A percentile compares a stretch with the other conserved stretches of the same genome.
Conservation (phyloP, 1,140 invertebrate species). For the Matsumurasca onukii region DNA sequence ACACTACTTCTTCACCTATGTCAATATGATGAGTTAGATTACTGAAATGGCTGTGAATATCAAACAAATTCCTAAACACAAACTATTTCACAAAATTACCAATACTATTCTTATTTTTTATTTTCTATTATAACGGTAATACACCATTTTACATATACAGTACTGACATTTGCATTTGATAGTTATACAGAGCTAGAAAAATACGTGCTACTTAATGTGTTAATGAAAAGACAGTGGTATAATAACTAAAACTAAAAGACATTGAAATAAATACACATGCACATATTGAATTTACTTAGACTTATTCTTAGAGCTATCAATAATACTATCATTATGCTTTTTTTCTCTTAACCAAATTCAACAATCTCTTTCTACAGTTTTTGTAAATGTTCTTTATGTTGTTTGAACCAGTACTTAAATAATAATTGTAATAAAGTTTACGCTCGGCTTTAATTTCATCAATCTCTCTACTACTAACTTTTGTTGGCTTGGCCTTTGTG, state of each 20-base stretch:
- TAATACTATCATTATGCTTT: not conserved
- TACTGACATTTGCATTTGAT: too few species aligned
- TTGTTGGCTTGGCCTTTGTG: not conserved
- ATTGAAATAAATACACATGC: too few species aligned
- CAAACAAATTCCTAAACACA: not conserved
- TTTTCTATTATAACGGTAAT: not conserved
- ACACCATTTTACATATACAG: too few species aligned
- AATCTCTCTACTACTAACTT: constrained; percentile 2
- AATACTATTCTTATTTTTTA: too few species aligned
- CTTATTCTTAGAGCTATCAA: not conserved
- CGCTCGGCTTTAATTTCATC: not conserved
- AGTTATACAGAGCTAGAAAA: not conserved
- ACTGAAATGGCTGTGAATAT: not conserved
- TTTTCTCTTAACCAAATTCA: not conserved
- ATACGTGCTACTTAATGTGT: too few species aligned
- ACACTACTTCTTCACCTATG: not conserved
- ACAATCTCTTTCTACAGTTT: constrained; percentile 6
- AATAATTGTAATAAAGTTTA: constrained; percentile 3
- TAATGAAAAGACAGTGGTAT: too few species aligned
- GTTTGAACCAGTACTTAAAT: constrained; percentile 2
- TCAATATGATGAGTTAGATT: not conserved
- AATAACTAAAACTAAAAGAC: too few species aligned
- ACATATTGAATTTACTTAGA: not conserved
- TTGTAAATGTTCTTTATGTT: not conserved
- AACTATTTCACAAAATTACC: too few species aligned